Evolutionary conservation across 2,113 vertebrate species (phyloP).

Genomic region (Xiphias gladius): DNA sequence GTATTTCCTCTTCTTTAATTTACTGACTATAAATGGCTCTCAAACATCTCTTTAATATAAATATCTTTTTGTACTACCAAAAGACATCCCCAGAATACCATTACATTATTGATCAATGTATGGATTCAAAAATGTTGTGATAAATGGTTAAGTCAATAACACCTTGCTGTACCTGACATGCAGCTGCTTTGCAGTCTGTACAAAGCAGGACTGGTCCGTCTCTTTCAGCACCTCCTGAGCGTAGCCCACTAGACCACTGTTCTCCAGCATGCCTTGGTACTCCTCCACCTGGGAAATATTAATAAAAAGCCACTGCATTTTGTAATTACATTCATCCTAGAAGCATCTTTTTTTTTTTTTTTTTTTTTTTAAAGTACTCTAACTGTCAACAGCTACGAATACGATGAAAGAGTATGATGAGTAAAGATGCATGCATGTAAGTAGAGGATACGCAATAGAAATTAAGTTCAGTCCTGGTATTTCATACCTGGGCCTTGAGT

Average conservation of each 20-base stretch:
- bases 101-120: background rate
- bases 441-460: background rate
- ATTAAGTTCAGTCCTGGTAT: background rate
- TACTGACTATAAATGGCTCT: too few species aligned
- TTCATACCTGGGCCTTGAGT: conserved; percentile 85
- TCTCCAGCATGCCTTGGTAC: conserved; percentile 98
- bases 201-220: conserved; percentile 96
- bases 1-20: too few species aligned
- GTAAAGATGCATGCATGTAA: background rate
- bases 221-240: conserved; percentile 99
- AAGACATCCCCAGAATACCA: too few species aligned
- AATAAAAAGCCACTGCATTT: background rate
- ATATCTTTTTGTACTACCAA: too few species aligned
- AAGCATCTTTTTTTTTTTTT: background rate
- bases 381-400: background rate
- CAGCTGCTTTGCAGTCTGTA: conserved; percentile 97
- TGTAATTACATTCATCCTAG: background rate
- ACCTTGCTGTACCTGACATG: conserved; percentile 88
- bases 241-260: conserved; percentile 95
- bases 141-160: background rate
- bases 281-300: conserved; percentile 85
- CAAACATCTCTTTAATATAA: too few species aligned
- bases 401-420: too few species aligned
- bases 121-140: background rate
- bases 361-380: background rate